Conservation (phyloP, 2,797 vertebrate genomes). For the Hypotaenidia philippensis region DNA sequence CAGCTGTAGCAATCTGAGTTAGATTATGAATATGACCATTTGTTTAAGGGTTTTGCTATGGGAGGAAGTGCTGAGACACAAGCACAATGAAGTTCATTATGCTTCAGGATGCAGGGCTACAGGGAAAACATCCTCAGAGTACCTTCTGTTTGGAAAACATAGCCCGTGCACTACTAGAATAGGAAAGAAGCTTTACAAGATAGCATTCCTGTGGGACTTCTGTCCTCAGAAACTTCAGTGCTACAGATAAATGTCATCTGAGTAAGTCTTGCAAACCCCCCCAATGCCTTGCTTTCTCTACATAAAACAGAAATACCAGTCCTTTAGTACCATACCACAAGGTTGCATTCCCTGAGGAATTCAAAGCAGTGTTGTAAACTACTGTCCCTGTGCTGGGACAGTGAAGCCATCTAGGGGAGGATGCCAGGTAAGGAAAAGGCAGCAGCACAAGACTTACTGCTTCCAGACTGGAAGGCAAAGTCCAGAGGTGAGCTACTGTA, state of each 20-base stretch:
- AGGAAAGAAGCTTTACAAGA: neutral
- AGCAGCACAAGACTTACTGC: neutral
- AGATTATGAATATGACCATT: neutral
- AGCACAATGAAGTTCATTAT: constrained; percentile 47
- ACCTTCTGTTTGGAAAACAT: constrained; percentile 13
- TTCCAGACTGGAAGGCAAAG: neutral
- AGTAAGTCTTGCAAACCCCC: neutral
- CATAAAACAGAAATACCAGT: neutral
- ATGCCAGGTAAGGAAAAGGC: neutral
- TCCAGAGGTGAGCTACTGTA: neutral
- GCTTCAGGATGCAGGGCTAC: constrained; percentile 30
- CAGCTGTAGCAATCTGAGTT: neutral
- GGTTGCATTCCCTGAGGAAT: neutral
- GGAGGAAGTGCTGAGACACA: neutral
- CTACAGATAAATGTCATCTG: neutral
- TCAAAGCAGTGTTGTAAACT: neutral
- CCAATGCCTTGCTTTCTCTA: neutral
- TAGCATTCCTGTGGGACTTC: neutral
- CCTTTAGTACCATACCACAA: neutral
- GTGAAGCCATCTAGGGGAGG: neutral
- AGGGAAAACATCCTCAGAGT: constrained; percentile 12
- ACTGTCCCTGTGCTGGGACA: neutral
- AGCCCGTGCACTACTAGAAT: neutral
- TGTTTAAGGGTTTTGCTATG: neutral
- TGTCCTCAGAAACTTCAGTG: neutral